Evolutionary conservation across 2,113 vertebrate species (phyloP), one percentile per base, ranked within the genome.

Genomic region (Psittacara wagleri): DNA sequence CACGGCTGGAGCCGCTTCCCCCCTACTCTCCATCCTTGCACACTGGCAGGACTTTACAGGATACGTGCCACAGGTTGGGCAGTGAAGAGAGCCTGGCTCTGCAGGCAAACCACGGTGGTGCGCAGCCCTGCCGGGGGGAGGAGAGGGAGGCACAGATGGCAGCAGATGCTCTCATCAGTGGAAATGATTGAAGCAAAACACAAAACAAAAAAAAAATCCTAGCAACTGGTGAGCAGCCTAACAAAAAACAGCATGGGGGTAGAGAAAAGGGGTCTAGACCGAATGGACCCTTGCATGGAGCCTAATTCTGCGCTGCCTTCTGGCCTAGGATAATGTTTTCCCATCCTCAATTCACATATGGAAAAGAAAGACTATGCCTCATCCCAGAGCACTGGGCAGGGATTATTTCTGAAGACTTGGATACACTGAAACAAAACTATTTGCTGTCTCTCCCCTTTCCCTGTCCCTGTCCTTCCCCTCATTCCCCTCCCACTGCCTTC

Each of bases 131-230:
- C 59, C 0, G 24, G 61, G 44, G 73, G 81, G 75, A 88, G 92
- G 84, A 88, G 54, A 14, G 61, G 63, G 64, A 92, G 77, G 81
- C 92, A 94, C 96, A 97, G 95, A 97, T 96, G 96, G 96, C 93
- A 95, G 94, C 95, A 96, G 94, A 97, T 96, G 95, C 95, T 97
- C 93, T 95, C 93, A 91, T 84, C 94, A 95, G 81, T 91, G 93
- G 84, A 97, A 92, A 96, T 55, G 95, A 92, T 79, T 88, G 93
- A 91, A 89, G 86, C 61, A 94, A 92, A 86, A 79, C 74, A 83
- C 61, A 86, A 86, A 95, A 92, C 54, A 91, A 89, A 74, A 83
- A 83, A 83, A 83, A 66, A 29, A 0, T 2, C 62, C 73, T 91
- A 95, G 93, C 94, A 95, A 95, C 91, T 97, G 89, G 88, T 95